phyloP scores from a whole-genome alignment of 2,113 vertebrate genomes.

The Aegithalos caudatus region DNA sequence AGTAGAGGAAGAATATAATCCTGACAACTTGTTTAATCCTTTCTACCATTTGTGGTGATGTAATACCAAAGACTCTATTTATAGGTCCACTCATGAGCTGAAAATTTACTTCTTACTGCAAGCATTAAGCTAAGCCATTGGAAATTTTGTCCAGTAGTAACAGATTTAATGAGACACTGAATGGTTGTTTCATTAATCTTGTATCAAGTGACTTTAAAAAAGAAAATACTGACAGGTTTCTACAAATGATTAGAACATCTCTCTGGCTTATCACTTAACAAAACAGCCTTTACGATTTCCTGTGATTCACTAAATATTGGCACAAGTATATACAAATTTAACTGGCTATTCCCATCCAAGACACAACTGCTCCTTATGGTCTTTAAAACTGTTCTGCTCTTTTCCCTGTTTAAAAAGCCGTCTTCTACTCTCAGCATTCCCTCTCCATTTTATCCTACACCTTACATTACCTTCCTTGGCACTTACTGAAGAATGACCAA shows the following conservation, averaged over 20 bases:
- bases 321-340: constrained; percentile 57
- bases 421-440: not conserved
- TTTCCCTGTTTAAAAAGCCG: not conserved
- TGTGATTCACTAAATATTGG: constrained; percentile 56
- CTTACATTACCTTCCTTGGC: not conserved
- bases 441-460: not conserved
- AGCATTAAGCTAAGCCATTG: constrained; percentile 15
- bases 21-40: not conserved
- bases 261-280: constrained; percentile 58
- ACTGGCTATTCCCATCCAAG: constrained; percentile 59
- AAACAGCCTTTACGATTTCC: constrained; percentile 38
- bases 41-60: not conserved
- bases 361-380: not conserved
- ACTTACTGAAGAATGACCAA: not conserved
- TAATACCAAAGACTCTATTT: not conserved
- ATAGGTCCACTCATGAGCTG: not conserved
- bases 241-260: constrained; percentile 59
- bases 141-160: constrained; percentile 21
- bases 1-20: not conserved
- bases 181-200: constrained; percentile 39
- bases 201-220: constrained; percentile 57
- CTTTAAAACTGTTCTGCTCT: not conserved
- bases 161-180: constrained; percentile 44
- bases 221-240: constrained; percentile 67
- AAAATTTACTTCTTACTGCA: not conserved